Percentiles rank a stretch among this genome's conserved stretches.
Conservation (phyloP, 2,113 vertebrate species). For the Holacanthus passer region DNA sequence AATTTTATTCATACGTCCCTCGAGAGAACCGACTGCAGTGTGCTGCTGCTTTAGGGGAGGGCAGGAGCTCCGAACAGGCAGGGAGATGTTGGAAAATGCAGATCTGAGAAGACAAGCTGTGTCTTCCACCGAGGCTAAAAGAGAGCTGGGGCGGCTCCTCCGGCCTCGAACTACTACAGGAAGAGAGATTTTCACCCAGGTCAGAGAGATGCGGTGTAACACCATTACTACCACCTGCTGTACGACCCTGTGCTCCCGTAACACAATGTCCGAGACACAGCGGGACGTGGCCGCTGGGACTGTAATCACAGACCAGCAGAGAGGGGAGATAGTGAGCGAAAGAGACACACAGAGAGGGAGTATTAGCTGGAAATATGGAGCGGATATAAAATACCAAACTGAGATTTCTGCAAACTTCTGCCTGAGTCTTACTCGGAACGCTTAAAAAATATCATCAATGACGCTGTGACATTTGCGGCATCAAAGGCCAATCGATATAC, state of each 20-base stretch:
- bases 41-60: constrained; percentile 30
- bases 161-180: background rate
- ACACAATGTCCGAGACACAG: constrained; percentile 10
- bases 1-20: constrained; percentile 66
- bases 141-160: constrained; percentile 18
- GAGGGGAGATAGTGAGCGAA: background rate
- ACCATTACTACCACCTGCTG: constrained; percentile 14
- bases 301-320: background rate
- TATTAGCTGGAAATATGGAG: background rate
- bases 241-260: background rate
- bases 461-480: constrained; percentile 47
- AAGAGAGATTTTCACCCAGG: constrained; percentile 3
- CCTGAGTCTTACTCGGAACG: background rate
- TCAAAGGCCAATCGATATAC: constrained; percentile 64
- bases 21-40: constrained; percentile 31
- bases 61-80: constrained; percentile 3
- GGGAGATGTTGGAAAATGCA: constrained; percentile 27
- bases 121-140: constrained; percentile 21
- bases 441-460: constrained; percentile 18
- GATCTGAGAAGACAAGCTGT: constrained; percentile 42
- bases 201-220: constrained; percentile 11
- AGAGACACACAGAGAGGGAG: background rate
- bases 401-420: background rate
- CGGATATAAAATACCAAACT: background rate
- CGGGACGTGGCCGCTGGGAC: background rate